Conservation (phyloP, 2,888 invertebrate species). For the Heliconius cydno region DNA sequence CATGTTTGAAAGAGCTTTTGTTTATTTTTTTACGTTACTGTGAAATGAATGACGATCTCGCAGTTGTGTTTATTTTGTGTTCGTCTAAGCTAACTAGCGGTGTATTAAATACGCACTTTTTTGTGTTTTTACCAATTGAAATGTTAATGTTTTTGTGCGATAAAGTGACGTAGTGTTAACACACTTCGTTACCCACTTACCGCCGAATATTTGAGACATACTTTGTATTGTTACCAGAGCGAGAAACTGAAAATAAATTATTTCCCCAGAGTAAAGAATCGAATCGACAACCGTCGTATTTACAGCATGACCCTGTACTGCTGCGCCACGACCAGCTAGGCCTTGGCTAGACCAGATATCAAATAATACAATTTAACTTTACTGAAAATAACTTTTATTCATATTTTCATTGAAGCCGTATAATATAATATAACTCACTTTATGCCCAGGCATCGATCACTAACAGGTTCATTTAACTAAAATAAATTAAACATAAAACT, state of each 20-base stretch:
- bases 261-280: too few relatives aligned
- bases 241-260: not conserved
- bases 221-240: not conserved
- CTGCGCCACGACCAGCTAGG: too few relatives aligned
- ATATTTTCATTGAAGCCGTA: slow-evolving; percentile 59
- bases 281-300: too few relatives aligned
- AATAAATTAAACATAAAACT: slow-evolving; percentile 50
- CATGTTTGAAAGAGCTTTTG: not conserved
- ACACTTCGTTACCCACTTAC: not conserved
- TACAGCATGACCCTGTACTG: too few relatives aligned
- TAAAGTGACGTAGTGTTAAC: not conserved
- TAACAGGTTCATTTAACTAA: slow-evolving; percentile 45
- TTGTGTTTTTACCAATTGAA: not conserved
- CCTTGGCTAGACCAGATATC: too few relatives aligned
- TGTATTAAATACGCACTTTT: not conserved
- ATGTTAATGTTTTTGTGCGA: not conserved
- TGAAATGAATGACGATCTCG: not conserved
- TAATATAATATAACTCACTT: slow-evolving; percentile 59
- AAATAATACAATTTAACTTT: slow-evolving; percentile 34
- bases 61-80: not conserved
- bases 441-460: slow-evolving; percentile 54
- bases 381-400: slow-evolving; percentile 53
- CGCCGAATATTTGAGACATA: not conserved
- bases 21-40: slow-evolving; percentile 5
- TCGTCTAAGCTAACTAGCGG: not conserved